Evolutionary conservation across 2,113 vertebrate species (phyloP).

Genomic region (Harpagus bidentatus): DNA sequence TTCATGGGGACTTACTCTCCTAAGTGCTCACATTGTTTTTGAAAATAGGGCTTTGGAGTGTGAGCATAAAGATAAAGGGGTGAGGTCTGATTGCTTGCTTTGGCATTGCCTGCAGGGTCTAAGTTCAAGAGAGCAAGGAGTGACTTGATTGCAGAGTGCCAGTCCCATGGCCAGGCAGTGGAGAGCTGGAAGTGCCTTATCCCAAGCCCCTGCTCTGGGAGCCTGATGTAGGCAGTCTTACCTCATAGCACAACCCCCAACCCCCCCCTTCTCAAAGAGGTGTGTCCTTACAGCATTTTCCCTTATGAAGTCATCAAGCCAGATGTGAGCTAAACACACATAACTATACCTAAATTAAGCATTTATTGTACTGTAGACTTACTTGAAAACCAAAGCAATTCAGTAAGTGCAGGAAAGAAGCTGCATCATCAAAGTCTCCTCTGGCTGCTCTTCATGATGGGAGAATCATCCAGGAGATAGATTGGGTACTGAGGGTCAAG

Average conservation of each 20-base stretch:
- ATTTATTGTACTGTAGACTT: background rate
- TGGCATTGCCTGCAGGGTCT: background rate
- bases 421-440: background rate
- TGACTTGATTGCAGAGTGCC: background rate
- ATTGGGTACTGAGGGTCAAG: background rate
- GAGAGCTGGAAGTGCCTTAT: background rate
- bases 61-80: background rate
- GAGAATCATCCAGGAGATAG: background rate
- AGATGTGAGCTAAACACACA: background rate
- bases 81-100: background rate
- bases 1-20: background rate
- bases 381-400: background rate
- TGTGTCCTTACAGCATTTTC: fast-evolving
- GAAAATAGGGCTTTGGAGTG: background rate
- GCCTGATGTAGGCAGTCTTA: background rate
- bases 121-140: background rate
- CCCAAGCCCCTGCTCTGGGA: background rate
- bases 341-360: background rate
- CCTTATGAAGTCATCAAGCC: background rate
- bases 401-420: background rate
- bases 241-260: background rate
- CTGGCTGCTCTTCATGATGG: background rate
- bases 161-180: background rate
- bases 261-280: background rate
- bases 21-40: background rate